Evolutionary conservation across 2,113 vertebrate species (phyloP).

Genomic region (Pterocles orientalis): DNA sequence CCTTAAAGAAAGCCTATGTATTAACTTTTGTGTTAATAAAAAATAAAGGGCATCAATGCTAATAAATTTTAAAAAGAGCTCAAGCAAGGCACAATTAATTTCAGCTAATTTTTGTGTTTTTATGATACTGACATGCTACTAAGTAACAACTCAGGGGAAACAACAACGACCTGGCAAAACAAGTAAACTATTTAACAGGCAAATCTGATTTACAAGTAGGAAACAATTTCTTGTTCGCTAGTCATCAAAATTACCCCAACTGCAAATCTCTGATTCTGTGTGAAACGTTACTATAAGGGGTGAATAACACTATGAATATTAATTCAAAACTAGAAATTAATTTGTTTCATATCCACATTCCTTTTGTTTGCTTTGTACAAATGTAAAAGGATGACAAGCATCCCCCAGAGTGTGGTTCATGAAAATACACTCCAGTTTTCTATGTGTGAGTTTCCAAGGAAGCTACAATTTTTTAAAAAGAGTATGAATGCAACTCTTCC

Average conservation of each 20-base stretch:
- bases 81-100: background rate
- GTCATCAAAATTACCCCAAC: background rate
- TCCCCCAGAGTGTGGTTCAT: background rate
- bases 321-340: background rate
- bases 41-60: background rate
- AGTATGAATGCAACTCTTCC: background rate
- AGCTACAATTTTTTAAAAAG: background rate
- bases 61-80: background rate
- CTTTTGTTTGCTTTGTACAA: background rate
- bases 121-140: background rate
- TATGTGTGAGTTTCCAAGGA: background rate
- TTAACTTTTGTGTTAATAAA: background rate
- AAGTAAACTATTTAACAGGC: background rate
- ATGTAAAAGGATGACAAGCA: background rate
- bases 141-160: background rate
- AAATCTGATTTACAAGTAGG: background rate
- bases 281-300: background rate
- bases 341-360: background rate
- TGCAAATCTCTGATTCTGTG: background rate
- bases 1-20: background rate
- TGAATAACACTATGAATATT: background rate
- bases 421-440: background rate
- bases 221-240: background rate
- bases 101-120: background rate
- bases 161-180: background rate